phyloP scores from a whole-genome alignment of 2,113 vertebrate species.

The Asarcornis scutulata region DNA sequence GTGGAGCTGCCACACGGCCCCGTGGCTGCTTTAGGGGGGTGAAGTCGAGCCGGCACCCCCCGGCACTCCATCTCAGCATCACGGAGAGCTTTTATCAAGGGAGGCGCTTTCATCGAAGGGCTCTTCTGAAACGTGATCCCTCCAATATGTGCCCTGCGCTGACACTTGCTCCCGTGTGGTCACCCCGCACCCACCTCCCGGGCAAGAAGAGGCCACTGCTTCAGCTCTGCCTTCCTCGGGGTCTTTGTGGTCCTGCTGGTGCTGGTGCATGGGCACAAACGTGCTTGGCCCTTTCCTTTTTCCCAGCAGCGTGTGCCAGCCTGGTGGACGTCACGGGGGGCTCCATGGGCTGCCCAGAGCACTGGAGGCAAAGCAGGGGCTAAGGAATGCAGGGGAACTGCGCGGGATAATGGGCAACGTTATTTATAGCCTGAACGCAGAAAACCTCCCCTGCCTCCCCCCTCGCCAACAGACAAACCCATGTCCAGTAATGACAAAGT shows the following conservation, averaged over 20 bases:
- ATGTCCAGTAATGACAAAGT: slow-evolving; percentile 84
- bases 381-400: slow-evolving; percentile 26
- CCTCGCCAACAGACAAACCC: slow-evolving; percentile 70
- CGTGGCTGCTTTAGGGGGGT: fast-evolving
- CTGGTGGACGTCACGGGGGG: background rate
- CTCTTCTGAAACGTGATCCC: background rate
- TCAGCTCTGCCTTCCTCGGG: background rate
- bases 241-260: background rate
- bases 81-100: background rate
- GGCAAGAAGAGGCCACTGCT: background rate
- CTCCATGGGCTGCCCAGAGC: background rate
- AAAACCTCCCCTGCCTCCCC: slow-evolving; percentile 48
- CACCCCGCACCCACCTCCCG: fast-evolving
- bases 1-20: background rate
- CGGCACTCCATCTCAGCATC: background rate
- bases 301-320: background rate
- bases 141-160: background rate
- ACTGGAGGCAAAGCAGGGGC: background rate
- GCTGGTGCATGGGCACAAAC: background rate
- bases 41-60: background rate
- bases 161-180: background rate
- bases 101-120: background rate
- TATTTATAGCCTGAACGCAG: slow-evolving; percentile 75
- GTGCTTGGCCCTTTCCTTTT: background rate
- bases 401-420: slow-evolving; percentile 71